Base-by-base conservation (phyloP, 2,797 vertebrate genomes). In the Danio jaintianensis region DNA sequence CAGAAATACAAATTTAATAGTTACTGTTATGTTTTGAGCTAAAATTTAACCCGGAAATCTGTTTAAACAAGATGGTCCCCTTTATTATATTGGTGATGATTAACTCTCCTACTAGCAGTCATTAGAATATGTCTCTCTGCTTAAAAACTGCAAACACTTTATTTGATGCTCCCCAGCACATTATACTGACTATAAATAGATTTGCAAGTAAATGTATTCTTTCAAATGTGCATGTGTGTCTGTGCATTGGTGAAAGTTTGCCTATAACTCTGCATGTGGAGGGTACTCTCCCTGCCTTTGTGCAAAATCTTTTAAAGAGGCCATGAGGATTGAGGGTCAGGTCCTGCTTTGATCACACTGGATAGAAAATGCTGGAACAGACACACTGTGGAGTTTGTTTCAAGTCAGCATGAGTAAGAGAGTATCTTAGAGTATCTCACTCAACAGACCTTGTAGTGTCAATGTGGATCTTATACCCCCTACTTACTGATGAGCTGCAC, bases 271-370 rank as follows among this genome's bases (percentile, higher is more conserved):
- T 22, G 40, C 16, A 45, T 53, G 7, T 42, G 48, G 48, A 61
- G n/a, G 58, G 53, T 55, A 6, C 68, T 59, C 11, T 15, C 40
- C 2, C 12, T 76, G 55, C 56, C 58, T 74, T 63, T 78, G 43
- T 52, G 20, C 13, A 42, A 66, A 81, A 58, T 81, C 64, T 73
- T 80, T 84, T 80, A 84, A 84, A 85, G 52, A 68, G 80, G 38
- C 69, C 71, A 43, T 61, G 55, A 64, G 64, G 76, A 82, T 75
- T 81, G 70, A 83, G 72, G 72, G 61, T 75, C 61, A 45, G 69
- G 82, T 50, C 77, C 68, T 70, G 77, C 80, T 82, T 85, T 85
- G 82, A 85, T 87, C 82, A 83, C 9, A 7, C 50, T 78, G 77
- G 70, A 81, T 72, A 76, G 52, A 29, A 50, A 81, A 63, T 55